A percentile compares a stretch with the other conserved stretches of the same genome.
phyloP scores from a whole-genome alignment of 2,797 vertebrate species.

The Hemibagrus guttatus region DNA sequence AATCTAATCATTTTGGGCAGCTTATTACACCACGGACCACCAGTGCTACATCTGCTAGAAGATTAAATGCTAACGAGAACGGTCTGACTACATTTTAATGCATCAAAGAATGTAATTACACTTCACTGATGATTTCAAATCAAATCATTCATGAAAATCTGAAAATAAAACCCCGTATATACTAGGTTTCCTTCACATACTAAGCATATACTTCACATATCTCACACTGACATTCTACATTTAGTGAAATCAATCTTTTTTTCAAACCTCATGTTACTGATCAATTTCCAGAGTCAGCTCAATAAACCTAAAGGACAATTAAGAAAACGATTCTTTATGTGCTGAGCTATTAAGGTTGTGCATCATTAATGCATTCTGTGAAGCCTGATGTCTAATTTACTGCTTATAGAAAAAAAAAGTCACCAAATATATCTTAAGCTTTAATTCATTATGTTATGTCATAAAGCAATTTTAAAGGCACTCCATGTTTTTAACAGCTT shows the following conservation, averaged over 20 bases:
- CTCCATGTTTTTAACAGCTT: not conserved
- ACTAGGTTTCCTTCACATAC: not conserved
- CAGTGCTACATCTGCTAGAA: not conserved
- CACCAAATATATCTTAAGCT: not conserved
- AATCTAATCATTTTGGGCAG: conserved; percentile 3
- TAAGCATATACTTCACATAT: not conserved
- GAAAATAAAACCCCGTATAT: not conserved
- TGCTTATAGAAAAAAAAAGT: not conserved
- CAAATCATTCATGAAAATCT: not conserved
- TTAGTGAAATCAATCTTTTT: not conserved
- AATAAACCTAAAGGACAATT: not conserved
- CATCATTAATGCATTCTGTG: not conserved
- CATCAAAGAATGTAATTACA: conserved; percentile 2
- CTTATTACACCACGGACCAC: not conserved
- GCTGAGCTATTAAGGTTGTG: not conserved
- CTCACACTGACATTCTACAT: not conserved
- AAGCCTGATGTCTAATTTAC: not conserved
- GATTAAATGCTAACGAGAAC: conserved; percentile 17
- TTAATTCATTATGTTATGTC: not conserved
- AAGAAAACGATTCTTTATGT: not conserved
- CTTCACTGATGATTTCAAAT: conserved; percentile 14
- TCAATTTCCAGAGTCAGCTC: not conserved
- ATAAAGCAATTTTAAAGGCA: not conserved
- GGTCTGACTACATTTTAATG: conserved; percentile 11
- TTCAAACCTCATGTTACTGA: not conserved